A percentile compares a stretch with the other conserved stretches of the same genome.
These are phyloP conservation scores for Syngnathus typhle DNA, from an alignment of 2,113 vertebrate genomes.

Conservation along the genomic window DNA sequence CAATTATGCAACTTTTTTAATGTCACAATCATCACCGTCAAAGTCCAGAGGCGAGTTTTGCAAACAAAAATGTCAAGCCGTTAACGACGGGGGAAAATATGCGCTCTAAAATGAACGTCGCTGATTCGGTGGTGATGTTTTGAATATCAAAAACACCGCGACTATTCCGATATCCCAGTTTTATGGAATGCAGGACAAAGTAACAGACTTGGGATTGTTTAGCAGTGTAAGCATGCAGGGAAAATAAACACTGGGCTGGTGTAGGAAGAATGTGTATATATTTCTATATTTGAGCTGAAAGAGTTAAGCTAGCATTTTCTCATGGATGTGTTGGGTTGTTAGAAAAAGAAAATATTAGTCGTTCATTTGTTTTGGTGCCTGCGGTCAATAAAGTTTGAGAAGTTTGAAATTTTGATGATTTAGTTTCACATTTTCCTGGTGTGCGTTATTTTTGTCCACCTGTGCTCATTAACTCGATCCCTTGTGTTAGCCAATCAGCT, in stretches of 20 bases:
- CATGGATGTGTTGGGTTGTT: not conserved
- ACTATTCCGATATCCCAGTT: not conserved
- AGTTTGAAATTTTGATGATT: not conserved
- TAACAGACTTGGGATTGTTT: not conserved
- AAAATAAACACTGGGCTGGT: not conserved
- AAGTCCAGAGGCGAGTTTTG: not conserved
- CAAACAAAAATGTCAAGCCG: not conserved
- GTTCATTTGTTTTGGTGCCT: constrained; percentile 44
- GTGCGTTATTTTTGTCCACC: too few relatives aligned
- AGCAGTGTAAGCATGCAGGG: not conserved
- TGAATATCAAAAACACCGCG: not conserved
- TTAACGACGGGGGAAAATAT: not conserved
- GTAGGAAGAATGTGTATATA: not conserved
- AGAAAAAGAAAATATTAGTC: not conserved
- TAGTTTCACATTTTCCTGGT: too few relatives aligned
- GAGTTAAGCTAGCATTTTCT: constrained; percentile 8
- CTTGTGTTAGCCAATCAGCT: too few relatives aligned
- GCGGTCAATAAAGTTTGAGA: constrained; percentile 53
- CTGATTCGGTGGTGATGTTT: not conserved
- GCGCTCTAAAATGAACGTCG: not conserved
- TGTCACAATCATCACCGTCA: not conserved
- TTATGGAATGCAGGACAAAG: not conserved
- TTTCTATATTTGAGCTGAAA: constrained; percentile 13
- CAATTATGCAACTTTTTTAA: not conserved
- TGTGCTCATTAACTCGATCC: too few relatives aligned